Evolutionary conservation across 92 coral and sea anemone genomes (phyloP).

Genomic region (Blastomussa wellsi): DNA sequence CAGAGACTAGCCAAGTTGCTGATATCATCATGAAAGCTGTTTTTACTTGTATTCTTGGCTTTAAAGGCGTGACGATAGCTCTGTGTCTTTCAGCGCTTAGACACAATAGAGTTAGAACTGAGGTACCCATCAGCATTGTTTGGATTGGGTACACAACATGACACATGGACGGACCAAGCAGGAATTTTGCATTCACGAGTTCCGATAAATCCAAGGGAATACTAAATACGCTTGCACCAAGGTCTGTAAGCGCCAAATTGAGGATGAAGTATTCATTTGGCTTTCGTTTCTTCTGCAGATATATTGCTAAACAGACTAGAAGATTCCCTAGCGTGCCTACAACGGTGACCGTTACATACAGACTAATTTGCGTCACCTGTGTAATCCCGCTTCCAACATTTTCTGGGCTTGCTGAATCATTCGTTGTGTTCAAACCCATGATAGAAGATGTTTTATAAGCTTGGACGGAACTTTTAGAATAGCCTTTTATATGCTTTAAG

Average conservation of each 20-base stretch:
- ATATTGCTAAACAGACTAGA: constrained; percentile 59
- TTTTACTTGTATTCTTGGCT: constrained; percentile 44
- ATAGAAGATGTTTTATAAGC: too few species aligned
- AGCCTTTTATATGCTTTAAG: background rate
- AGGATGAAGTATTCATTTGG: constrained; percentile 65
- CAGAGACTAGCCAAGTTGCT: constrained; percentile 64
- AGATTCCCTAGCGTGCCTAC: constrained; percentile 54
- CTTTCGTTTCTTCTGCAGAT: constrained; percentile 38
- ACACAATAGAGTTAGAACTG: constrained; percentile 67
- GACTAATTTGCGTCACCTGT: constrained; percentile 30
- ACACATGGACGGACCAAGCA: constrained; percentile 59
- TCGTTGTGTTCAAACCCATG: constrained; percentile 10
- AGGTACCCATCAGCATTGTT: constrained; percentile 66
- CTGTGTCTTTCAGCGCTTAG: constrained; percentile 67
- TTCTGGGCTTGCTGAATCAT: background rate
- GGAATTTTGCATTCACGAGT: constrained; percentile 50
- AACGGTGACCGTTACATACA: constrained; percentile 50
- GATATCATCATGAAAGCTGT: constrained; percentile 43
- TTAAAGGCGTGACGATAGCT: constrained; percentile 75
- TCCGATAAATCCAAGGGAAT: constrained; percentile 69
- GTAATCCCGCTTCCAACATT: background rate
- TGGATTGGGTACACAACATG: constrained; percentile 74
- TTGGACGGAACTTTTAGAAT: background rate
- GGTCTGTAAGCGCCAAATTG: constrained; percentile 69
- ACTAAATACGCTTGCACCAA: constrained; percentile 62